Base-by-base conservation (phyloP, 2,113 vertebrate species). In the Corythornis cristatus region DNA sequence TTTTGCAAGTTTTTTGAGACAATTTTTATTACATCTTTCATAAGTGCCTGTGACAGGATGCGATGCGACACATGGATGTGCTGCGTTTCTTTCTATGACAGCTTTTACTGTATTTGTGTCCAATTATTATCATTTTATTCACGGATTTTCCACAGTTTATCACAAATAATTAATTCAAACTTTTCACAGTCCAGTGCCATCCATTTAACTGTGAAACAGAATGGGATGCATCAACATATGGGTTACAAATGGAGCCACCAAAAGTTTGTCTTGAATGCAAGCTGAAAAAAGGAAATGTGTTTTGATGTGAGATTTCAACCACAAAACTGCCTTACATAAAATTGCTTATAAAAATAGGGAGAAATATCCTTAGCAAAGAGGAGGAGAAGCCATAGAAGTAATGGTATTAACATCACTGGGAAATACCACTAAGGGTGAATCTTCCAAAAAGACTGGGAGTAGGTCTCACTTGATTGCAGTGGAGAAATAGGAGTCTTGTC, bases 11-110 rank as follows among this genome's bases (percentile, higher is more conserved):
- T 97, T 89, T 94, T 93, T 94, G 91, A 97, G 96, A 97, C 95
- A 95, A 98, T 97, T 97, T 97, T 93, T 97, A 98, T 97, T 97
- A 94, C 96, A 96, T 97, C 97, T 97, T 98, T 97, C 96, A 86
- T 97, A 97, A 97, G 91, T 96, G 96, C 96, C 97, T 97, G 86
- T 97, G 97, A 97, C 97, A 98, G 97, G 96, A 97, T 97, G 95
- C 93, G 42, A 93, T 95, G 75, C 93, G 85, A 96, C 96, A 96
- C 96, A 96, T 95, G 96, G 97, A 95, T 94, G 92, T 97, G 97
- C 95, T 97, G 90, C 66, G 51, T 89, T 97, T 89, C 68, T 93
- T 90, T 94, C 95, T 97, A 79, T 97, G 96, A 95, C 96, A 97
- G 96, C 91, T 82, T 96, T 92, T 96, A 93, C 81, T 12, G 28